These are phyloP conservation scores for Lophius americanus DNA, from an alignment of 2,797 vertebrate genomes.

Conservation along the genomic window DNA sequence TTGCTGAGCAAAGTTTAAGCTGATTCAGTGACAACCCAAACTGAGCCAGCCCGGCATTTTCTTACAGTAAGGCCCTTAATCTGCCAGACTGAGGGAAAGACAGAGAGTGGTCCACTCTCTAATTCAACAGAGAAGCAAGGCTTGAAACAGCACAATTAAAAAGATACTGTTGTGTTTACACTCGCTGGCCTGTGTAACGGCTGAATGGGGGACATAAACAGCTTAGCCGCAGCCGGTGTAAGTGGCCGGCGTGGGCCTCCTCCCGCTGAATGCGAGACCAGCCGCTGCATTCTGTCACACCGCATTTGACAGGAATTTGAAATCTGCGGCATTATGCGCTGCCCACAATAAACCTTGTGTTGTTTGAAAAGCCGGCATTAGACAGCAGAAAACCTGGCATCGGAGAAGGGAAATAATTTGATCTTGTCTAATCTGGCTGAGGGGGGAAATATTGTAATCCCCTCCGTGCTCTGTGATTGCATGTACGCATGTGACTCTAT, in stretches of 20 bases:
- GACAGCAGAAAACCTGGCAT: constrained; percentile 78
- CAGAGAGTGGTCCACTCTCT: constrained; percentile 72
- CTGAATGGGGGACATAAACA: constrained; percentile 85
- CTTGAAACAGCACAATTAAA: constrained; percentile 85
- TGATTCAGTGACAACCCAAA: constrained; percentile 83
- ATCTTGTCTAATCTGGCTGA: constrained; percentile 84
- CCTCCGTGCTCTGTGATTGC: constrained; percentile 55
- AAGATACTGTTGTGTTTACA: constrained; percentile 85
- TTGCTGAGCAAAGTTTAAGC: constrained; percentile 87
- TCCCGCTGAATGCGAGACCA: constrained; percentile 64
- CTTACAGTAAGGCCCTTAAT: constrained; percentile 79
- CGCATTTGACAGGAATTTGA: constrained; percentile 82
- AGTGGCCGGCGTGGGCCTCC: constrained; percentile 72
- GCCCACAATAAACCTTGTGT: constrained; percentile 79
- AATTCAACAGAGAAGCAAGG: constrained; percentile 81
- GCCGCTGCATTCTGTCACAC: constrained; percentile 72
- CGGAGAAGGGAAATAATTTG: constrained; percentile 79
- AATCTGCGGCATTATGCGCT: constrained; percentile 76
- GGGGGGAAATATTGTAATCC: constrained; percentile 77
- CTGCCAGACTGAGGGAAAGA: constrained; percentile 74
- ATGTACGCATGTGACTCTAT: constrained; percentile 32
- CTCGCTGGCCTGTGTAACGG: constrained; percentile 82
- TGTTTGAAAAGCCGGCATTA: constrained; percentile 84
- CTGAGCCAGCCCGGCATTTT: constrained; percentile 74
- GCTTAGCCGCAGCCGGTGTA: constrained; percentile 81